These are phyloP conservation scores for Alosa sapidissima DNA, from an alignment of 2,797 vertebrate species.

Conservation along the genomic window DNA sequence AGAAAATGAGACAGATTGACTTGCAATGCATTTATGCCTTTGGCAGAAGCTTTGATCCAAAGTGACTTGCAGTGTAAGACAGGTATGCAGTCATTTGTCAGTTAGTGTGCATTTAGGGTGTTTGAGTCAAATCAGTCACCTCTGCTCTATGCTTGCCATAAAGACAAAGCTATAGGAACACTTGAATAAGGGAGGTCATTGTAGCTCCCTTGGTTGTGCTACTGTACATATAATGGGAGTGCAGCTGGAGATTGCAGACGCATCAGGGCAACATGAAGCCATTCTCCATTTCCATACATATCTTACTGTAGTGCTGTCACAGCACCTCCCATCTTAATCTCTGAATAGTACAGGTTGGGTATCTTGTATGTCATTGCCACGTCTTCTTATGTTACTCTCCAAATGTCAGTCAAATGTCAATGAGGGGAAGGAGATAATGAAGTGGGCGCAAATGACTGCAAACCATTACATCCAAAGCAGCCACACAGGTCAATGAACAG, in stretches of 20 bases:
- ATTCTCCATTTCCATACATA: not conserved
- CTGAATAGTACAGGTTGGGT: not conserved
- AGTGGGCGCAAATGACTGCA: not conserved
- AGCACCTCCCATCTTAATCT: not conserved
- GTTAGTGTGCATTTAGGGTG: not conserved
- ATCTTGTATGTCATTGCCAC: not conserved
- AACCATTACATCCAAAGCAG: not conserved
- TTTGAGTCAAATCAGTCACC: not conserved
- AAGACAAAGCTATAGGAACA: not conserved
- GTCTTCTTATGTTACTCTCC: too few relatives aligned
- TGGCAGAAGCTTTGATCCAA: slow-evolving; percentile 8
- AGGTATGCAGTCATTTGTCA: not conserved
- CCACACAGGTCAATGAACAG: not conserved
- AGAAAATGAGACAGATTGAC: not conserved
- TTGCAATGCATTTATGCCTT: not conserved
- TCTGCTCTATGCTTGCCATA: not conserved
- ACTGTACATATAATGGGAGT: not conserved
- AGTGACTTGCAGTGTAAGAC: not conserved
- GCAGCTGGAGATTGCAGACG: not conserved
- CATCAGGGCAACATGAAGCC: not conserved
- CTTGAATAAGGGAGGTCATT: not conserved
- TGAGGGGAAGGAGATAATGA: not conserved
- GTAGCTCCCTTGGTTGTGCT: not conserved
- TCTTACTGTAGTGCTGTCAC: not conserved
- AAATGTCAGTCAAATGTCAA: not conserved